Evolutionary conservation across 2,113 vertebrate species (phyloP).

Genomic region (Bagarius yarrelli): DNA sequence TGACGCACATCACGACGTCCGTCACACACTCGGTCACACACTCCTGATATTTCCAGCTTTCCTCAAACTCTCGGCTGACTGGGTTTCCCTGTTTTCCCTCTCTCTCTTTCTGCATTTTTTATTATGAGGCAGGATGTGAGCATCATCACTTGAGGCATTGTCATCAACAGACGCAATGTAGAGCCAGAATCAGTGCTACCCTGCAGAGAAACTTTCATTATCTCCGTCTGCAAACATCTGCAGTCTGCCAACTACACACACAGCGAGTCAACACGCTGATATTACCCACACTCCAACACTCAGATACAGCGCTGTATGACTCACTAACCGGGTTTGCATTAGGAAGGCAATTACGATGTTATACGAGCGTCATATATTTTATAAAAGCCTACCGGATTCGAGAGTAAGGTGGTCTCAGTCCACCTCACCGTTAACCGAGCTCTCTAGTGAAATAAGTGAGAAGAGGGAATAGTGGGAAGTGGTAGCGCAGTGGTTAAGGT

Average conservation of each 20-base stretch:
- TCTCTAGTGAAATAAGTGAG: too few relatives aligned
- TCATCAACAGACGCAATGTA: not conserved
- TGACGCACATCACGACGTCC: constrained; percentile 39
- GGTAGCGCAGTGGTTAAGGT: too few relatives aligned
- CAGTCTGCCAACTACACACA: not conserved
- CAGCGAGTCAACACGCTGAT: not conserved
- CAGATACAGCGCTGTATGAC: not conserved
- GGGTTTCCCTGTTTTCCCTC: too few relatives aligned
- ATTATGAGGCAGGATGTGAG: not conserved
- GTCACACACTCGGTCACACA: constrained; percentile 6
- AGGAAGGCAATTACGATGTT: too few relatives aligned
- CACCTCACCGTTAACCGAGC: not conserved
- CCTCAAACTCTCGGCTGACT: not conserved
- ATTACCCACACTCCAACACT: constrained; percentile 3
- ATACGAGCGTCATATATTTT: too few relatives aligned
- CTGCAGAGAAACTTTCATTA: not conserved
- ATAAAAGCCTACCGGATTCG: not conserved
- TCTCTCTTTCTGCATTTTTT: too few relatives aligned
- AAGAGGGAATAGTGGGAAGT: too few relatives aligned
- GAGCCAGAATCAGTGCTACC: not conserved
- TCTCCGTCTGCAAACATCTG: not conserved
- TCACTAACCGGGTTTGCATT: too few relatives aligned
- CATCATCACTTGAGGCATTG: not conserved
- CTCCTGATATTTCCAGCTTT: constrained; percentile 31
- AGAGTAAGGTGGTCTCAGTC: not conserved